These are phyloP conservation scores for Drosophila sordidula DNA, from an alignment of 2,888 invertebrate species.

Conservation along the genomic window DNA sequence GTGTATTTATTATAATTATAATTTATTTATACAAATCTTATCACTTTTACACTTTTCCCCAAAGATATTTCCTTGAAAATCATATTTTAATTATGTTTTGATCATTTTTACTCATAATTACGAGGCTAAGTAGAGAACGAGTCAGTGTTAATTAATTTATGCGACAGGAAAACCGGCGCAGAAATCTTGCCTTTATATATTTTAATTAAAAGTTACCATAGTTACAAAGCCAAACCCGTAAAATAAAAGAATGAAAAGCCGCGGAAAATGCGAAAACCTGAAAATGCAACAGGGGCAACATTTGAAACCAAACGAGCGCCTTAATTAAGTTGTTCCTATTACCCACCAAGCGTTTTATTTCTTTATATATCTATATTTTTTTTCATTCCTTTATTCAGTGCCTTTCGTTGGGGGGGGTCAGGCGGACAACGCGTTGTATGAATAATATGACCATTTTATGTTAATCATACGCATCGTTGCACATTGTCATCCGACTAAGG, in stretches of 20 bases:
- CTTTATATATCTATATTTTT: neutral
- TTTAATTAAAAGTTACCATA: conserved; percentile 75
- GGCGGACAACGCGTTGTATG: conserved; percentile 39
- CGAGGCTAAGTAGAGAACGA: neutral
- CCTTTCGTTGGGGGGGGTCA: conserved; percentile 8
- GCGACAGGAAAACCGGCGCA: conserved; percentile 11
- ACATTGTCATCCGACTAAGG: conserved; percentile 19
- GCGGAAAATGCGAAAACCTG: conserved; percentile 43
- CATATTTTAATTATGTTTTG: conserved; percentile 18
- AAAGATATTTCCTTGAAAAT: no score
- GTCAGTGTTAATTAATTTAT: conserved; percentile 29
- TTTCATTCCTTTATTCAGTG: conserved; percentile 14
- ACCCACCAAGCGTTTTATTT: neutral
- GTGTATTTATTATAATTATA: no score
- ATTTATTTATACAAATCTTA: neutral
- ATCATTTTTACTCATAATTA: conserved; percentile 7
- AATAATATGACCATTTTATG: conserved; percentile 59
- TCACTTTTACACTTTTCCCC: no score
- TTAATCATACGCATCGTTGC: conserved; percentile 77
- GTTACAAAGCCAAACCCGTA: conserved; percentile 51
- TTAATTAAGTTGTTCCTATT: conserved; percentile 64
- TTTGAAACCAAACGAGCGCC: conserved; percentile 47
- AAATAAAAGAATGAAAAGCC: conserved; percentile 35
- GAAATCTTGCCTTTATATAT: conserved; percentile 35
- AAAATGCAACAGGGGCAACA: conserved; percentile 42